Evolutionary conservation across 2,888 invertebrate genomes (phyloP).

Genomic region (Drosophila neutralis): DNA sequence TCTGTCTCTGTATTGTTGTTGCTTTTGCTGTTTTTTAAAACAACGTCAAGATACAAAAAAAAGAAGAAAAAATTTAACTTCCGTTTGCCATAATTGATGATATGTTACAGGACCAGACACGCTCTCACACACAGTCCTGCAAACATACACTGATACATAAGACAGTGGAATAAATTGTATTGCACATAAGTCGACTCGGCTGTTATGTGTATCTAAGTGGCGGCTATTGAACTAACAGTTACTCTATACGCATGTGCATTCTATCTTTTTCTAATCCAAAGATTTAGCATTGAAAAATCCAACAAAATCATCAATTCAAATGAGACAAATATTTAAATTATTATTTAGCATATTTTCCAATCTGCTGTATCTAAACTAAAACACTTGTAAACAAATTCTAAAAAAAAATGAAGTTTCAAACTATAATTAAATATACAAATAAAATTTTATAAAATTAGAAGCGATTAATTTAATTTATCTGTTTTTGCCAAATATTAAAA

Average conservation of each 20-base stretch:
- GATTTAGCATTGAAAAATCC: neutral
- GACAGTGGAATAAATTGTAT: constrained; percentile 18
- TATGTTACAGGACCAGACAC: constrained; percentile 43
- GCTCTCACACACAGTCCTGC: neutral
- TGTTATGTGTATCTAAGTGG: neutral
- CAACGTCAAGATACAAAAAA: constrained; percentile 59
- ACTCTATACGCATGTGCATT: neutral
- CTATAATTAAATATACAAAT: neutral
- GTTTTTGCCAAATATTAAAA: no score
- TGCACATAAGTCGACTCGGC: constrained; percentile 1
- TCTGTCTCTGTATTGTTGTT: constrained; percentile 5
- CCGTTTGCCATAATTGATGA: constrained; percentile 79
- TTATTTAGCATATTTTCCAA: no score
- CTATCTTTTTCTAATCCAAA: neutral
- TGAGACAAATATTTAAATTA: neutral
- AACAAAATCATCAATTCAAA: no score
- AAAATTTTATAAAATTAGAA: neutral
- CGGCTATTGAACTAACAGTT: neutral
- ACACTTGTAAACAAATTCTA: no score
- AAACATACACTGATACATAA: constrained; percentile 7
- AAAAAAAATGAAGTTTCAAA: neutral
- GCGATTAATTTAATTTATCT: neutral
- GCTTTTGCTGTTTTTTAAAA: constrained; percentile 52
- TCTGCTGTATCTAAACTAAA: no score
- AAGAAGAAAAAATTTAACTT: constrained; percentile 62